Evolutionary conservation across 2,888 invertebrate genomes (phyloP), one percentile per base, ranked within the genome.

Genomic region (Drosophila ezoana): DNA sequence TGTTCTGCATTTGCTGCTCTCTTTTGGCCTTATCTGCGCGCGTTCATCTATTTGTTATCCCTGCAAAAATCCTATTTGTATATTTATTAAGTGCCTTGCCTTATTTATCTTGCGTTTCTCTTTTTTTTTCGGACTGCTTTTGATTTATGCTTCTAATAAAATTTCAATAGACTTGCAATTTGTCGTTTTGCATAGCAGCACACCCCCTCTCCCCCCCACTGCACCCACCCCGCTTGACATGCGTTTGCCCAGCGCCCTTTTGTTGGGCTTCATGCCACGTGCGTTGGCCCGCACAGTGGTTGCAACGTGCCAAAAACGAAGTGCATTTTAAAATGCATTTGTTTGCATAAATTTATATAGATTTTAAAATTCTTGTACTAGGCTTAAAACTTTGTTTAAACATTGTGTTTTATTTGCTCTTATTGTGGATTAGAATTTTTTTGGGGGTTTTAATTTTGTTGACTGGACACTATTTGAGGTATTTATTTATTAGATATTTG

Each of bases 161-260:
- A 85, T 86, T 85, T 85, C 84, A 87, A 85, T 85, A 85, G 88
- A 85, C 88, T 84, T 86, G 86, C 87, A 82, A 82, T 87, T 85
- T 87, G 88, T 85, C 74, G 76, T 74, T 70, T 71, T 83, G 76
- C 79, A 68, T 67, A 68, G 72, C 45, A 52, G 68, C 44, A 65
- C 33, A 37, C n/a, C n/a, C 44, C 32, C 35, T 44, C 58, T 14
- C 43, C 20, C n/a, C 28, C 41, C 18, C 4, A 11, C 13, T 16
- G 48, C 41, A n/a, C n/a, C n/a, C n/a, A n/a, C 18, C 2, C 18
- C 23, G 23, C 5, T 5, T 37, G 14, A 0, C 13, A 28, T 37
- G 43, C 35, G 18, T 33, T 44, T 16, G 28, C 28, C 28, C 28
- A 40, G 28, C 28, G 14, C 28, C 13, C 5, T 18, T 33, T 16